A percentile compares a stretch with the other conserved stretches of the same genome.
Evolutionary conservation across 2,113 vertebrate genomes (phyloP).

Genomic region (Hemicordylus capensis): DNA sequence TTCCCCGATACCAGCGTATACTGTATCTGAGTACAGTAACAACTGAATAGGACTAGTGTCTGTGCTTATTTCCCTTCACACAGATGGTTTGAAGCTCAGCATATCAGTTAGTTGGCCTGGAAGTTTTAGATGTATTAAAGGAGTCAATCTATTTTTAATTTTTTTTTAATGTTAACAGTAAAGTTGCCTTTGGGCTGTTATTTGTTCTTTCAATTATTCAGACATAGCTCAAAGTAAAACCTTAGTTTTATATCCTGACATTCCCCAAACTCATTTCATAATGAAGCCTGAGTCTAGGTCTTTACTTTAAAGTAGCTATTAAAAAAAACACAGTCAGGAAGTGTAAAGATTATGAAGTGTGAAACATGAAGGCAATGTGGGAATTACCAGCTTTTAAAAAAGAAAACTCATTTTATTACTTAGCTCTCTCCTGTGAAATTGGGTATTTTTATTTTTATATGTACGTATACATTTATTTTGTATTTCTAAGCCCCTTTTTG

Average conservation of each 20-base stretch:
- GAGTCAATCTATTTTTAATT: slow-evolving; percentile 6
- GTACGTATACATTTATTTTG: too few species aligned
- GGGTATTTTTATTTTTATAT: too few species aligned
- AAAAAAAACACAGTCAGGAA: not conserved
- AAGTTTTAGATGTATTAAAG: not conserved
- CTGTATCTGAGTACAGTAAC: too few species aligned
- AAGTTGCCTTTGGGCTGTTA: not conserved
- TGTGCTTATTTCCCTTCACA: not conserved
- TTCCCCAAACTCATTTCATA: not conserved
- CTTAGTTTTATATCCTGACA: not conserved
- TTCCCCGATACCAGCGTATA: too few species aligned
- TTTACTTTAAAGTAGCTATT: not conserved
- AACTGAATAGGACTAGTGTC: too few species aligned
- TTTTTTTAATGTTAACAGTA: not conserved
- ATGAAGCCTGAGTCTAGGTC: not conserved
- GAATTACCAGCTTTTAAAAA: not conserved
- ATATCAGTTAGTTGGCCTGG: not conserved
- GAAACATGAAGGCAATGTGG: not conserved
- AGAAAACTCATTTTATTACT: not conserved
- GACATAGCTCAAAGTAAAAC: not conserved
- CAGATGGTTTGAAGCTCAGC: not conserved
- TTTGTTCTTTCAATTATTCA: not conserved
- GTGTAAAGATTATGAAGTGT: slow-evolving; percentile 9
- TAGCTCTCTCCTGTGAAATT: not conserved
- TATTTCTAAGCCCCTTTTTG: too few species aligned